Percentiles rank a stretch among this genome's conserved stretches.
These are phyloP conservation scores for Cinclus mexicanus DNA, from an alignment of 2,113 vertebrate genomes.

Conservation along the genomic window DNA sequence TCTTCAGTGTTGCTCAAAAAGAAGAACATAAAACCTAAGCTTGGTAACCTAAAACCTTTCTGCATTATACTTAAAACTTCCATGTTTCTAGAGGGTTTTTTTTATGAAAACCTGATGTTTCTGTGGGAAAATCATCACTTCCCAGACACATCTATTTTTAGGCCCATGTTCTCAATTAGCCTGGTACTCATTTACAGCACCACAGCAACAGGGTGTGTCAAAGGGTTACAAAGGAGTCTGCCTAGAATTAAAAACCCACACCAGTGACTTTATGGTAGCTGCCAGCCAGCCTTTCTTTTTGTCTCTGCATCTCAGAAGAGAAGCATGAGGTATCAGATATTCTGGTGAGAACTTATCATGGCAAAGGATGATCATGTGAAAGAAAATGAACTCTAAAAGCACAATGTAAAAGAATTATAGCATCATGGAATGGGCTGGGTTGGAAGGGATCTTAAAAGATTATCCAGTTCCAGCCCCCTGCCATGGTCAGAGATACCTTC, in stretches of 20 bases:
- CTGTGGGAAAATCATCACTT: slow-evolving; percentile 26
- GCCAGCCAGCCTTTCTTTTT: not conserved
- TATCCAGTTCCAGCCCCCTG: not conserved
- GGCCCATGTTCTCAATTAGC: not conserved
- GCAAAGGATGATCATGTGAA: not conserved
- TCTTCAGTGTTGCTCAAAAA: not conserved
- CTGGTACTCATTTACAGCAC: not conserved
- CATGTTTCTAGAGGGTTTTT: not conserved
- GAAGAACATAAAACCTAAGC: not conserved
- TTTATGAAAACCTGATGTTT: slow-evolving; percentile 24
- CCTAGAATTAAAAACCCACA: not conserved
- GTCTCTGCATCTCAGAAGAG: not conserved
- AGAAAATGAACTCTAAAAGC: not conserved
- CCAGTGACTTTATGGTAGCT: not conserved
- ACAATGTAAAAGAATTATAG: not conserved
- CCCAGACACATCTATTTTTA: slow-evolving; percentile 17
- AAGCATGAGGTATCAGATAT: not conserved
- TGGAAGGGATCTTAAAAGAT: not conserved
- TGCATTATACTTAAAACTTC: not conserved
- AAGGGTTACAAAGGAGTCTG: not conserved
- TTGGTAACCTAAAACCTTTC: not conserved
- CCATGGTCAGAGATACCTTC: not conserved
- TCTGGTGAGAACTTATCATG: not conserved
- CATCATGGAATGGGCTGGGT: not conserved
- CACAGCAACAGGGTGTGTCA: not conserved